Conservation (phyloP, 2,113 vertebrate genomes). For the Aegotheles bennettii region DNA sequence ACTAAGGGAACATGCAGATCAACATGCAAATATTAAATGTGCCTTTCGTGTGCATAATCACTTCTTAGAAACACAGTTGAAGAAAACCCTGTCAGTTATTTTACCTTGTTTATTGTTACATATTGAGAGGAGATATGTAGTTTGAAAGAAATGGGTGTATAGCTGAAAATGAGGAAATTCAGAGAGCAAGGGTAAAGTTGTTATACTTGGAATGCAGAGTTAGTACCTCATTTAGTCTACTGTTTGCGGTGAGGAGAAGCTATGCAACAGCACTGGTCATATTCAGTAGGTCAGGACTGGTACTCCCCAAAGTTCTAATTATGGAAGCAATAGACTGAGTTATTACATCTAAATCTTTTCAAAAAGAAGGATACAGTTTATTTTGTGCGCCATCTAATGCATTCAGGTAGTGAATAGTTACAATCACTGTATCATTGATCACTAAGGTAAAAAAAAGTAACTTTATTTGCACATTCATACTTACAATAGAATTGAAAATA, state of each 20-base stretch:
- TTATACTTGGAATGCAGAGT: not conserved
- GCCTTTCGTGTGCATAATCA: not conserved
- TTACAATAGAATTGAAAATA: not conserved
- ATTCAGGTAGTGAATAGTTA: not conserved
- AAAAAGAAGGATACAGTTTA: not conserved
- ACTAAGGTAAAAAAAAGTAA: not conserved
- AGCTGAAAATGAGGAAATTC: not conserved
- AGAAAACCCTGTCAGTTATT: not conserved
- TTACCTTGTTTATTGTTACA: not conserved
- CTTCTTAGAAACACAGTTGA: not conserved
- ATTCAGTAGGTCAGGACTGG: not conserved
- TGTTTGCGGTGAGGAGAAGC: not conserved
- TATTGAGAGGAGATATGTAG: not conserved
- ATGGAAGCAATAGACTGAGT: not conserved
- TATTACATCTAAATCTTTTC: not conserved
- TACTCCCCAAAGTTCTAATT: not conserved
- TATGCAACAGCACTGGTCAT: accelerated
- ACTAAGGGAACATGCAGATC: not conserved
- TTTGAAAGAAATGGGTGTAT: not conserved
- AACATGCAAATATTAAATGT: not conserved
- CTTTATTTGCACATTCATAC: not conserved
- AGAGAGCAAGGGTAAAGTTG: not conserved
- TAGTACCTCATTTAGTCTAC: not conserved
- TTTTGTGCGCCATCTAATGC: not conserved
- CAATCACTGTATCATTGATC: not conserved